These are phyloP conservation scores for Ictidomys tridecemlineatus DNA, from an alignment of 2,113 vertebrate species.

Conservation along the genomic window DNA sequence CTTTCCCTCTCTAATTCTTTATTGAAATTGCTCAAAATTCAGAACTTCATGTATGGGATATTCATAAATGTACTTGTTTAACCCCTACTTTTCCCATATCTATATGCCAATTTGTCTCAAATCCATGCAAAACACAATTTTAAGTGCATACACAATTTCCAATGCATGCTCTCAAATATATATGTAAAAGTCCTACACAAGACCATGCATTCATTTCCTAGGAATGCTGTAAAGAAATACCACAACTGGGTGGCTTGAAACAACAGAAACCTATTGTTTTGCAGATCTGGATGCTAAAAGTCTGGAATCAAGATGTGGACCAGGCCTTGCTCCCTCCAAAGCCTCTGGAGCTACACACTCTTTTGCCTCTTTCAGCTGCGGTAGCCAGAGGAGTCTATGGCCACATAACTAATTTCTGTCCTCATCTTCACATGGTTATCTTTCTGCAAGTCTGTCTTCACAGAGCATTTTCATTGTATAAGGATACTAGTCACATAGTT, in stretches of 20 bases:
- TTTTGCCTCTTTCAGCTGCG: neutral
- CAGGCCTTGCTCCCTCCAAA: neutral
- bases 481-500: neutral
- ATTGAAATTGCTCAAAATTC: neutral
- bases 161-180: neutral
- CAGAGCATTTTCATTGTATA: neutral
- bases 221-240: neutral
- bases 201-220: neutral
- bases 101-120: neutral
- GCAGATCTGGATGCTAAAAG: neutral
- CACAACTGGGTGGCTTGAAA: neutral
- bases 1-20: neutral
- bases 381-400: neutral
- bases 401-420: too few species aligned
- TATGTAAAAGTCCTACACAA: neutral
- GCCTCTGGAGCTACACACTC: accelerated
- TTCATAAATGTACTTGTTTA: neutral
- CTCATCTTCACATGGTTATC: neutral
- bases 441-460: neutral
- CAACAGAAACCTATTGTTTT: neutral
- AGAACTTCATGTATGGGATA: neutral
- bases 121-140: neutral
- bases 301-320: neutral
- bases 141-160: neutral
- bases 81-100: neutral